These are phyloP conservation scores for Ceratothoa steindachneri DNA, from an alignment of 2,888 invertebrate genomes.

Conservation along the genomic window DNA sequence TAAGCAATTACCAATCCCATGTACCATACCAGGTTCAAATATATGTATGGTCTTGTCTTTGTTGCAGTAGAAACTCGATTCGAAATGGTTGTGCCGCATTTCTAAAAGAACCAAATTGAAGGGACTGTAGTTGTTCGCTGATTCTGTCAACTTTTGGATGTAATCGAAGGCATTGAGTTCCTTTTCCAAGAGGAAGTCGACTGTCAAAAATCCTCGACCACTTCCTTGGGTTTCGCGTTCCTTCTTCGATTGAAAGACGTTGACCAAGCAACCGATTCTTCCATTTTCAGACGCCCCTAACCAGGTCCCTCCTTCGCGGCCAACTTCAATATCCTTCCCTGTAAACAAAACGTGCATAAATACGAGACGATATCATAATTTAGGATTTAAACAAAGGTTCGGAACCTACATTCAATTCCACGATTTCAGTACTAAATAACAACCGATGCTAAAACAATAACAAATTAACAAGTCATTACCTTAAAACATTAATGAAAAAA, in stretches of 20 bases:
- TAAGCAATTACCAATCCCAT: slow-evolving; percentile 32
- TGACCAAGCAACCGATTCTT: slow-evolving; percentile 37
- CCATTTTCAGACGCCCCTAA: slow-evolving; percentile 24
- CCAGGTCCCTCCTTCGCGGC: slow-evolving; percentile 42
- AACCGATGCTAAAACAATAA: too few species aligned
- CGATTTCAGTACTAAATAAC: too few species aligned
- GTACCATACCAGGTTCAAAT: slow-evolving; percentile 20
- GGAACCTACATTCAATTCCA: too few species aligned
- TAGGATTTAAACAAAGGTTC: too few species aligned
- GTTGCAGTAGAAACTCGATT: background rate
- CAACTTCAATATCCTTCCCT: slow-evolving; percentile 29
- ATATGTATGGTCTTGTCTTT: background rate
- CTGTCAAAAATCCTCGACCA: slow-evolving; percentile 1
- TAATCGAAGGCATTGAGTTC: background rate
- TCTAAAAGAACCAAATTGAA: slow-evolving; percentile 1
- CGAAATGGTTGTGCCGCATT: background rate
- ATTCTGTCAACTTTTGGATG: background rate
- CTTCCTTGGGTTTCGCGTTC: background rate
- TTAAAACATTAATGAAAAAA: too few species aligned
- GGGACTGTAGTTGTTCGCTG: background rate
- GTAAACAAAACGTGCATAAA: background rate
- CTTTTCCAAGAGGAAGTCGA: background rate
- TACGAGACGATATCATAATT: too few species aligned
- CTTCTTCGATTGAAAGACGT: slow-evolving; percentile 8
- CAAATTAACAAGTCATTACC: too few species aligned